Conservation (phyloP, 2,888 invertebrate species). For the Morpho deidamia region DNA sequence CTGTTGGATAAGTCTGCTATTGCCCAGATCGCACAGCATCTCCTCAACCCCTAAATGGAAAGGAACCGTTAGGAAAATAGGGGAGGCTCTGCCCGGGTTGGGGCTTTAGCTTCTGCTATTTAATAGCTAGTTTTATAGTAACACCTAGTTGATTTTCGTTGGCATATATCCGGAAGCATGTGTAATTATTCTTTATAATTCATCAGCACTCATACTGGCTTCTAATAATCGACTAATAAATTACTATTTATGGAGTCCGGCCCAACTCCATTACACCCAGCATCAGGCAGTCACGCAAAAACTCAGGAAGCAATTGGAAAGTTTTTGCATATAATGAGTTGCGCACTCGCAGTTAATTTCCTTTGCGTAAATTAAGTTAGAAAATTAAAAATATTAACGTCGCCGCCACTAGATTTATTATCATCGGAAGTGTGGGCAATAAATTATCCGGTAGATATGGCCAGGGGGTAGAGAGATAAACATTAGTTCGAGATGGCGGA, state of each 20-base stretch:
- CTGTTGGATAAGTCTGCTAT: too few species aligned
- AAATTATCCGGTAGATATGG: constrained; percentile 23
- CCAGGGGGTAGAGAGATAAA: constrained; percentile 42
- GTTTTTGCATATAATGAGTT: constrained; percentile 19
- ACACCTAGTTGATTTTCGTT: too few species aligned
- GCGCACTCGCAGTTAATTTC: constrained; percentile 17
- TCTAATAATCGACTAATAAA: background rate
- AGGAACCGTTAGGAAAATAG: too few species aligned
- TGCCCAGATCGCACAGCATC: too few species aligned
- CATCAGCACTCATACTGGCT: background rate
- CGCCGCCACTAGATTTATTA: constrained; percentile 27
- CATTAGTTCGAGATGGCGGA: constrained; percentile 28
- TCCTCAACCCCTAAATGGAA: too few species aligned
- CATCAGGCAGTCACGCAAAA: constrained; percentile 12
- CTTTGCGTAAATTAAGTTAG: constrained; percentile 22
- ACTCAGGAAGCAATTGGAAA: constrained; percentile 16
- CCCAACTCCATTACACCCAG: background rate
- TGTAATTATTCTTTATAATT: too few species aligned
- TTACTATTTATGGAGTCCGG: background rate
- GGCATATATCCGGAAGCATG: too few species aligned
- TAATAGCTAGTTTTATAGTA: too few species aligned
- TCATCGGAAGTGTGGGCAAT: constrained; percentile 28
- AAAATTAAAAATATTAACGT: constrained; percentile 24
- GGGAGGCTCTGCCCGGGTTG: too few species aligned
- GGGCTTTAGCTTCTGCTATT: too few species aligned